Evolutionary conservation across 2,888 invertebrate species (phyloP), one percentile per base, ranked within the genome.

Genomic region (Drosophila subquinaria): DNA sequence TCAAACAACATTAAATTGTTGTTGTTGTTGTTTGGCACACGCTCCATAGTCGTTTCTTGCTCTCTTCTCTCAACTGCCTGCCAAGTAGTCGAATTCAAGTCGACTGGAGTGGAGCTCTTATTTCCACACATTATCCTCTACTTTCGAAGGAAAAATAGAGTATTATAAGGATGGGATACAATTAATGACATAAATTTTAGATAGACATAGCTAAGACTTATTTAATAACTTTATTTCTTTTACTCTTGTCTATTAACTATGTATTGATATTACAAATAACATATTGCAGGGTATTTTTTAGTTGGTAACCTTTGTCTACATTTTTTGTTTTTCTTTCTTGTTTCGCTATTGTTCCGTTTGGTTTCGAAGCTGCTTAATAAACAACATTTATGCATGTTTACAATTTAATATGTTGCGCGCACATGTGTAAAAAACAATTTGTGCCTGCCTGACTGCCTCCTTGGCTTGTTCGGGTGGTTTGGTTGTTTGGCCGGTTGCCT

Each of bases 401-500:
- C 84, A 82, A 83, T 83, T 82, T 82, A 81, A 82, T 82, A 81
- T 83, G 82, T 81, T 83, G 80, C 75, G 84, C 82, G 84, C 81
- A 82, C 84, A 81, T 83, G 82, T 82, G 82, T 78, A 81, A 82
- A 83, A 81, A 82, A 83, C 82, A 83, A 83, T 82, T 82, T 82
- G 81, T 79, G 71, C 61, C 63, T 67, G 66, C 20, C 33, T 30
- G 47, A 30, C 30, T 30, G 30, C 30, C 30, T 30, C 30, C 8
- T 30, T 30, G 30, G 30, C 30, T 30, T 30, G 30, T 2, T 30
- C 8, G 27, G 27, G 6, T 27, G 27, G 27, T 8, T 27, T 27
- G 27, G 27, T 27, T 27, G 27, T 27, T 27, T 27, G 27, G 27
- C 27, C 27, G 27, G 27, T 27, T 27, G 27, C 27, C 17, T 17